Evolutionary conservation across 2,113 vertebrate species (phyloP).

Genomic region (Pterophyllum scalare): DNA sequence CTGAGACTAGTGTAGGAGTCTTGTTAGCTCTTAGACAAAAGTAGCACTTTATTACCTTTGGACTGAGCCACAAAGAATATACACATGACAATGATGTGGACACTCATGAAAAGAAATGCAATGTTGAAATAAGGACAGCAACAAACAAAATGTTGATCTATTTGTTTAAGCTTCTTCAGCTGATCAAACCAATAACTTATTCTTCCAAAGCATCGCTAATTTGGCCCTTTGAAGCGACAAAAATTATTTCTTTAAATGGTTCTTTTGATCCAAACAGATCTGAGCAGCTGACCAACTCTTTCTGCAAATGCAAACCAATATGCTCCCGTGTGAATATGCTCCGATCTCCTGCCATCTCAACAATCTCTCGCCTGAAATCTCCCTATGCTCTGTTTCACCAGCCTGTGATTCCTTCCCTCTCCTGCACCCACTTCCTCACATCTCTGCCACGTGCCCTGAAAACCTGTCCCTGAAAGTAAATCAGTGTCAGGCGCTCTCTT

Average conservation of each 20-base stretch:
- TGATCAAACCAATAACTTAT: not conserved
- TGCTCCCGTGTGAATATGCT: constrained; percentile 15
- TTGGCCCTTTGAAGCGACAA: not conserved
- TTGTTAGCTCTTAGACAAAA: not conserved
- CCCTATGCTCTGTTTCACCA: constrained; percentile 23
- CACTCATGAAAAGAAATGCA: too few relatives aligned
- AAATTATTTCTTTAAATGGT: not conserved
- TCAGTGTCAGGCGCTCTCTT: constrained; percentile 24
- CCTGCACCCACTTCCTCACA: constrained; percentile 15
- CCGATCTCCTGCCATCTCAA: not conserved
- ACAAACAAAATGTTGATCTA: not conserved
- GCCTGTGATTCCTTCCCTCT: constrained; percentile 14
- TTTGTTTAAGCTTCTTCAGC: not conserved
- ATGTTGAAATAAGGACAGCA: not conserved
- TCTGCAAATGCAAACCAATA: not conserved
- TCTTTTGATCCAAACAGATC: not conserved
- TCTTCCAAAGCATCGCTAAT: not conserved
- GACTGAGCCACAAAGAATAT: not conserved
- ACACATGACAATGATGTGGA: not conserved
- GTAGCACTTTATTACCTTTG: not conserved
- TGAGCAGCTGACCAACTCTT: not conserved
- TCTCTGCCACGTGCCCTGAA: constrained; percentile 36
- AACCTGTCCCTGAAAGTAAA: constrained; percentile 45
- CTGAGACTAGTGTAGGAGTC: not conserved
- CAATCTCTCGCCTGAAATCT: constrained; percentile 35